Base-by-base conservation (phyloP, 2,888 invertebrate genomes). In the Ditylenchus weischeri region DNA sequence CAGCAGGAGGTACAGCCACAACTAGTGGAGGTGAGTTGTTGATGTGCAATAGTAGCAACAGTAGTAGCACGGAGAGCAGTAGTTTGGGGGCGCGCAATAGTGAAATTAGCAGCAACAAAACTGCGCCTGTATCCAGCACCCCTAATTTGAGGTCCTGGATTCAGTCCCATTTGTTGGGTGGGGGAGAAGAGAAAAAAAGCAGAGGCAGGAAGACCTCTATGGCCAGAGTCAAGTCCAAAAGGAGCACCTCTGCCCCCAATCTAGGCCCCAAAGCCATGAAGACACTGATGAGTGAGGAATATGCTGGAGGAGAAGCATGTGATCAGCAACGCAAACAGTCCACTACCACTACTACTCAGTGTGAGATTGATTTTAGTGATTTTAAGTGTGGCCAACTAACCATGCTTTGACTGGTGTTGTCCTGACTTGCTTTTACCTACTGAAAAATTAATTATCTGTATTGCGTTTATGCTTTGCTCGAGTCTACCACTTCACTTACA, bases 201-300 rank as follows among this genome's bases (percentile, higher is more conserved):
- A 54, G 29, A 29, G 21, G 21, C 23, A 54, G 23, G 29, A 29
- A 29, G 8, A 29, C 21, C 13, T 23, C 21, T 18, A 36, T 36
- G 35, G 11, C 62, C 15, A 63, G 23, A 63, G 18, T 36, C 61
- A 47, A 35, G 18, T 13, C 66, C 49, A 75, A 86, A 86, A 88
- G 87, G 86, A 91, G 91, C 86, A 90, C 89, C 83, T 92, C 92
- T 83, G 91, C 92, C 84, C 92, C 92, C 83, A 91, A 91, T 87
- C 87, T 93, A 91, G 92, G 92, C 92, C 86, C 67, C 64, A 63
- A 61, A 50, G 64, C 64, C 48, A 64, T 70, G 21, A 60, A 69
- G 36, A 48, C 23, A 38, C 51, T 69, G 47, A 57, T 69, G 68
- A 51, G 48, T 62, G 69, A 69, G 35, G 69, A 70, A 18, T 70